Percentiles rank a stretch among this genome's conserved stretches.
These are phyloP conservation scores for Babyrousa celebensis DNA, from an alignment of 2,797 vertebrate species.

Conservation along the genomic window DNA sequence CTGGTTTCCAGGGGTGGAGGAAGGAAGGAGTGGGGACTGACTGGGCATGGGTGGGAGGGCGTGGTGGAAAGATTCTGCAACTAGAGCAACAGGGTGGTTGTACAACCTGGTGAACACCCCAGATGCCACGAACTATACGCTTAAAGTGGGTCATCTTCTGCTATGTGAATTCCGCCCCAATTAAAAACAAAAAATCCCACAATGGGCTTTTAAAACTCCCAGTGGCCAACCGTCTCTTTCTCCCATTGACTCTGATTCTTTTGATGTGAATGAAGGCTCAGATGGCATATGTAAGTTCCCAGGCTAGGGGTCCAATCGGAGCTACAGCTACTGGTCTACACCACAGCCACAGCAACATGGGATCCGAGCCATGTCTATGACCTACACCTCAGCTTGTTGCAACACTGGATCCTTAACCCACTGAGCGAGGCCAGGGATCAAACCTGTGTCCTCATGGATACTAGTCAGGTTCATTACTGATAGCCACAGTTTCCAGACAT, in stretches of 20 bases:
- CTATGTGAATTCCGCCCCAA: background rate
- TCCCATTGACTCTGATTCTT: background rate
- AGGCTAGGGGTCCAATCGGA: too few species aligned
- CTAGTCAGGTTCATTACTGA: too few species aligned
- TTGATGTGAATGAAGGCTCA: background rate
- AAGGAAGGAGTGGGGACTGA: background rate
- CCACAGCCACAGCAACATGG: too few species aligned
- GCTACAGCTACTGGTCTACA: too few species aligned
- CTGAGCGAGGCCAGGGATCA: too few species aligned
- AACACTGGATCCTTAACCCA: too few species aligned
- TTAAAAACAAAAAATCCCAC: background rate
- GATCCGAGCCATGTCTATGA: too few species aligned
- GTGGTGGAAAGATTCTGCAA: background rate
- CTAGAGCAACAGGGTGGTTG: too few species aligned
- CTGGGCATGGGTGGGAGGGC: too few species aligned
- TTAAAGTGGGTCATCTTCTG: background rate
- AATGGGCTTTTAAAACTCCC: background rate
- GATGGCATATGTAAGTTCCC: background rate
- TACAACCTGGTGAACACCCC: background rate
- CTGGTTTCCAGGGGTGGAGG: background rate
- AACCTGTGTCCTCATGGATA: too few species aligned
- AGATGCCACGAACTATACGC: background rate
- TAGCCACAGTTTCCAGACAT: too few species aligned
- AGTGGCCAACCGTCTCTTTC: background rate
- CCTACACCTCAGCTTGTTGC: too few species aligned